phyloP scores from a whole-genome alignment of 2,113 vertebrate genomes.

The Pongo abelii region DNA sequence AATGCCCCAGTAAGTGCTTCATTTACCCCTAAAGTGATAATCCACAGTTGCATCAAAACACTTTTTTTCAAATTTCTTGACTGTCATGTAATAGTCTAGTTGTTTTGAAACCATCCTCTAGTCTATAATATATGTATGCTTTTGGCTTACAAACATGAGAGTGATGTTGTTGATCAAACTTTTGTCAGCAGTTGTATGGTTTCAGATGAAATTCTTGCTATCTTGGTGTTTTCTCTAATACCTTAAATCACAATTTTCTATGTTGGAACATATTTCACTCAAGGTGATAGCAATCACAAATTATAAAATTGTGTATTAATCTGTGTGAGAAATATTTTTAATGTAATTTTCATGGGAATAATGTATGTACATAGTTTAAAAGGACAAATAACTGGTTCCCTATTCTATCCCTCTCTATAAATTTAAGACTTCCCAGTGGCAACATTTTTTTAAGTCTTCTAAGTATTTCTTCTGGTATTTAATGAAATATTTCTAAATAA shows the following conservation, averaged over 20 bases:
- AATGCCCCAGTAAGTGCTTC: conserved; percentile 22
- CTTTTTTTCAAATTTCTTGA: conserved; percentile 15
- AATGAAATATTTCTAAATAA: conserved; percentile 23
- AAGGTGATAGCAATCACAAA: conserved; percentile 16
- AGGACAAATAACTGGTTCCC: background rate
- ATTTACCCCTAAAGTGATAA: conserved; percentile 22
- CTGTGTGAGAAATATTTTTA: background rate
- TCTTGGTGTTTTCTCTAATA: conserved; percentile 5
- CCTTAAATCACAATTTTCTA: conserved; percentile 38
- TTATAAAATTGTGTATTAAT: background rate
- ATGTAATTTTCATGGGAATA: conserved; percentile 43
- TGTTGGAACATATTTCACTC: background rate
- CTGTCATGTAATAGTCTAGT: background rate
- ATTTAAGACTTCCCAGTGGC: background rate
- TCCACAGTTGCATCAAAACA: background rate
- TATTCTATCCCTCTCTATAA: background rate
- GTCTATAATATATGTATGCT: conserved; percentile 32
- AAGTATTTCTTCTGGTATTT: background rate
- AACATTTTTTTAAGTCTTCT: conserved; percentile 16
- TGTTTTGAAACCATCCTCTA: conserved; percentile 24
- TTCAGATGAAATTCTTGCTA: conserved; percentile 6
- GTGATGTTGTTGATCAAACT: conserved; percentile 10
- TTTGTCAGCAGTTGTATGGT: background rate
- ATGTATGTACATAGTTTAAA: background rate
- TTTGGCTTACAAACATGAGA: background rate